A percentile compares a stretch with the other conserved stretches of the same genome.
phyloP scores from a whole-genome alignment of 1,140 invertebrate genomes.

The Nautilus pompilius region DNA sequence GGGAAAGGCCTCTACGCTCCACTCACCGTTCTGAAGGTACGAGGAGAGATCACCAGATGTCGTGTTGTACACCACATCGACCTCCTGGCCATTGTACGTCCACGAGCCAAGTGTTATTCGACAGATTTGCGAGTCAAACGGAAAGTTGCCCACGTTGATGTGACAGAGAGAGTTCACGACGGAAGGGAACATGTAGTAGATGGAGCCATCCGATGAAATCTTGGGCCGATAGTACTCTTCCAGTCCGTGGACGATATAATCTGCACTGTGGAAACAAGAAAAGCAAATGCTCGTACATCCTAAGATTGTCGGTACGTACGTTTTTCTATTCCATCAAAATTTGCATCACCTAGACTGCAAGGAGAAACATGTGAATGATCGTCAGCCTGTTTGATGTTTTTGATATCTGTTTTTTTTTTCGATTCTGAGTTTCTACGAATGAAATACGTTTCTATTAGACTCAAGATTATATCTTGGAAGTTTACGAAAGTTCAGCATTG shows the following conservation, averaged over 20 bases:
- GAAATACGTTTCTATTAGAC: no score
- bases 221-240: constrained; percentile 30
- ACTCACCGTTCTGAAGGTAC: constrained; percentile 49
- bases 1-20: constrained; percentile 66
- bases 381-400: no score
- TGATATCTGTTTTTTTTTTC: no score
- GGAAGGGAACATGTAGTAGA: constrained; percentile 32
- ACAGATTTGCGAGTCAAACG: constrained; percentile 69
- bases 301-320: no score
- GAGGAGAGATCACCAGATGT: constrained; percentile 58
- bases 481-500: no score
- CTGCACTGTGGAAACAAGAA: no score
- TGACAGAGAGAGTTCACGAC: constrained; percentile 82
- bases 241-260: constrained; percentile 18
- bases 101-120: constrained; percentile 50
- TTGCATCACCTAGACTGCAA: no score
- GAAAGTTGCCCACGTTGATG: constrained; percentile 78
- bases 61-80: constrained; percentile 60
- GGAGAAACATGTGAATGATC: no score
- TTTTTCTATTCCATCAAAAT: no score
- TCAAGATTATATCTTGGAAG: no score
- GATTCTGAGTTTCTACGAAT: no score
- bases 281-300: no score
- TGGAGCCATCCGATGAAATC: constrained; percentile 14
- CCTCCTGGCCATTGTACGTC: constrained; percentile 31